Percentiles rank a stretch among this genome's conserved stretches.
Conservation (phyloP, 2,113 vertebrate species). For the Dicrurus megarhynchus region DNA sequence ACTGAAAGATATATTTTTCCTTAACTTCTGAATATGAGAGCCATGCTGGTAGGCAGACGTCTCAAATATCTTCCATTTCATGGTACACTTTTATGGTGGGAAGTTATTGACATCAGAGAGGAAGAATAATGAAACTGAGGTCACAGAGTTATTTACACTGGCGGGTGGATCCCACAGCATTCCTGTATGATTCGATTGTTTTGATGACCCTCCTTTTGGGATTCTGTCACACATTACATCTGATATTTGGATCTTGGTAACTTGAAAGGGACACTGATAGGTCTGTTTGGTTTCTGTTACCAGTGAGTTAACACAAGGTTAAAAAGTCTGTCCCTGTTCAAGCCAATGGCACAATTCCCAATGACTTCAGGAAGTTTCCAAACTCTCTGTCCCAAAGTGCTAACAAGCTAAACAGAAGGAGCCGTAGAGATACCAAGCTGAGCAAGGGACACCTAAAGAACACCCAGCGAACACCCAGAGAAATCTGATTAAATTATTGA, state of each 20-base stretch:
- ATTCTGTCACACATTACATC: constrained; percentile 53
- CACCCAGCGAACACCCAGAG: background rate
- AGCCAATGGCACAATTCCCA: constrained; percentile 3
- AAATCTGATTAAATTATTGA: background rate
- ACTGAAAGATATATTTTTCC: background rate
- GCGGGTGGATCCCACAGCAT: constrained; percentile 48
- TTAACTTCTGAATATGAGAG: background rate
- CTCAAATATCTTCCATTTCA: constrained; percentile 37
- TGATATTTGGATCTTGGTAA: constrained; percentile 47
- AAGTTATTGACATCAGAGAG: constrained; percentile 49
- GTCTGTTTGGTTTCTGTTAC: constrained; percentile 41
- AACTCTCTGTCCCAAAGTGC: background rate
- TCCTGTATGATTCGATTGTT: constrained; percentile 52
- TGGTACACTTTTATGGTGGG: constrained; percentile 44
- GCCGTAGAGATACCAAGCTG: background rate
- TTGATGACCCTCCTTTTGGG: constrained; percentile 54
- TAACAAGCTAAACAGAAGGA: constrained; percentile 2
- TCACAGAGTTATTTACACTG: constrained; percentile 60
- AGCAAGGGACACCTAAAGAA: background rate
- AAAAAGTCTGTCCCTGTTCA: background rate
- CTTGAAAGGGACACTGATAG: constrained; percentile 30
- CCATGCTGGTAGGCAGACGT: background rate
- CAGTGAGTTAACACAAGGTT: constrained; percentile 14
- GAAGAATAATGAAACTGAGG: constrained; percentile 55
- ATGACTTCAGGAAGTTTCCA: background rate